These are phyloP conservation scores for Digitonthophagus gazella DNA, from an alignment of 2,888 invertebrate genomes.

Conservation along the genomic window DNA sequence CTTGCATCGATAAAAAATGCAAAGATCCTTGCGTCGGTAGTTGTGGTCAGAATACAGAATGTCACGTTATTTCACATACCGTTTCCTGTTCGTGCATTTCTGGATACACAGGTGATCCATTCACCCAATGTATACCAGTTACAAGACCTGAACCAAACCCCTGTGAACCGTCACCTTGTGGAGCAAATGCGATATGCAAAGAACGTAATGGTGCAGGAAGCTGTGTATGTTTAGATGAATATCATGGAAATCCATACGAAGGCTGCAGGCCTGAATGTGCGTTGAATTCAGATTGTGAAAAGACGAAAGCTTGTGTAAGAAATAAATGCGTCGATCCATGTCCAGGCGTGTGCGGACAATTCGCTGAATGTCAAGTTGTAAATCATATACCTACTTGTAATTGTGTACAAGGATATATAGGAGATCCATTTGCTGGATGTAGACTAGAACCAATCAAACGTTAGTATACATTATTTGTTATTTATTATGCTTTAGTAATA, in stretches of 20 bases:
- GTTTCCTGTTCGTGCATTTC: constrained; percentile 76
- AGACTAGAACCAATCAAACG: constrained; percentile 40
- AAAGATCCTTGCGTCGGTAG: constrained; percentile 79
- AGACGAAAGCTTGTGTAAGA: constrained; percentile 77
- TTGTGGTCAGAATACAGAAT: constrained; percentile 78
- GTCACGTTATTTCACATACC: constrained; percentile 74
- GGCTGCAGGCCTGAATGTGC: constrained; percentile 86
- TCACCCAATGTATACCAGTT: constrained; percentile 69
- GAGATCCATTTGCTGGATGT: constrained; percentile 69
- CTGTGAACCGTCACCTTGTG: constrained; percentile 85
- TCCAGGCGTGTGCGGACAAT: constrained; percentile 78
- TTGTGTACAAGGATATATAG: constrained; percentile 69
- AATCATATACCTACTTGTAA: constrained; percentile 86
- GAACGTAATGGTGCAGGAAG: constrained; percentile 76
- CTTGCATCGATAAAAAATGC: constrained; percentile 79
- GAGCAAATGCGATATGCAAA: constrained; percentile 77
- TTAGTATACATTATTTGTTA: background rate
- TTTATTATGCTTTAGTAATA: background rate
- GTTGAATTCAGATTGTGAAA: constrained; percentile 79
- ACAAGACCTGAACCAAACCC: constrained; percentile 58
- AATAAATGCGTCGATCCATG: constrained; percentile 86
- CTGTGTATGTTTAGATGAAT: constrained; percentile 77
- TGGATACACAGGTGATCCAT: constrained; percentile 80
- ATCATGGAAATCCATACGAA: constrained; percentile 83
- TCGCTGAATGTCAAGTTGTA: constrained; percentile 79